Evolutionary conservation across 1,140 invertebrate genomes (phyloP), one percentile per base, ranked within the genome.

Genomic region (Ceratina australensis): DNA sequence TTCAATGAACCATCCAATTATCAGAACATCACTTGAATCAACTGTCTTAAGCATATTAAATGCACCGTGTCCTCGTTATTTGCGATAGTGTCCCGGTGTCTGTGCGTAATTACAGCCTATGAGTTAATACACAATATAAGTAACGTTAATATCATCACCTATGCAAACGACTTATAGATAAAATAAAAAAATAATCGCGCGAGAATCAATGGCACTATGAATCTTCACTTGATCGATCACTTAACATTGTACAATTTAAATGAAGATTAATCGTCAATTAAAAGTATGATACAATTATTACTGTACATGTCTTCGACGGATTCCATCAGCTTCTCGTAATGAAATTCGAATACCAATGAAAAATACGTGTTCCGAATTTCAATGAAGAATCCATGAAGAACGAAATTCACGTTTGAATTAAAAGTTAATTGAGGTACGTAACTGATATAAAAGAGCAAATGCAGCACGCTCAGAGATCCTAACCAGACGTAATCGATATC

Each of bases 71-170:
- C 12, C 26, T 54, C 56, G 24, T 50, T 76, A 69, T 61, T 33
- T 69, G n/a, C 47, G 49, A 60, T 50, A 69, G 20, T 22, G 26
- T 26, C 16, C 16, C 16, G 47, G 16, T 42, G 12, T 47, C 0
- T 28, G 15, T 42, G 54, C 42, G 16, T 47, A 63, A 63, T 72
- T 72, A 54, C 13, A 71, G 47, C 33, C n/a, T 63, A 56, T 20
- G 3, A 72, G 71, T n/a, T 63, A 77, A 61, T 72, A 18, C 71
- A 72, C 20, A 72, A 72, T n/a, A 77, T 69, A 20, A 59, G 20
- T 56, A 33, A 5, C 7, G 20, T 59, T 50, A 57, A 67, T 28
- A 50, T 18, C 22, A 60, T 47, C 26, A 60, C 1, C n/a, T 59
- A 68, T 49, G 33, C 33, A 20, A 66, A 49, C 24, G 24, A 12